Percentiles rank a stretch among this genome's conserved stretches.
phyloP scores from a whole-genome alignment of 2,113 vertebrate species.

The Ginglymostoma cirratum region DNA sequence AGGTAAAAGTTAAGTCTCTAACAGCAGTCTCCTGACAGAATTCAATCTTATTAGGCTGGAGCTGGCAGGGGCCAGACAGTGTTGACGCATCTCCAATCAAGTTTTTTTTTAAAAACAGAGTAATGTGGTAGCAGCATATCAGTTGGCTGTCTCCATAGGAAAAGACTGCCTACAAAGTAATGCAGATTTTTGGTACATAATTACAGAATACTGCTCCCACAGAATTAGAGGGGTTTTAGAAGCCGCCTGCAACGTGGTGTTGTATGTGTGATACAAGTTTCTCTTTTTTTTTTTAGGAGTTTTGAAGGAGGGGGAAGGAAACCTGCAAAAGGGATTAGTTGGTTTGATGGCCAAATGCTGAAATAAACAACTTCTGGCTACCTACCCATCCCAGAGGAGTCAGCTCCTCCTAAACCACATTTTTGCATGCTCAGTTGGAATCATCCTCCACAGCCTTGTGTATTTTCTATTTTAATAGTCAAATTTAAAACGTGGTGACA shows the following conservation, averaged over 20 bases:
- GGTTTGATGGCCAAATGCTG: neutral
- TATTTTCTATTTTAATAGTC: conserved; percentile 24
- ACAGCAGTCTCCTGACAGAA: neutral
- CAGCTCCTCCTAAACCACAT: neutral
- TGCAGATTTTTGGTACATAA: neutral
- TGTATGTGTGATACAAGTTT: neutral
- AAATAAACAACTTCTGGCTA: neutral
- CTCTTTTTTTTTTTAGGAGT: neutral
- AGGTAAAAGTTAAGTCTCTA: neutral
- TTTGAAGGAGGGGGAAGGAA: neutral
- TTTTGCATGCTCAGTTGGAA: conserved; percentile 17
- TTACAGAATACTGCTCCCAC: neutral
- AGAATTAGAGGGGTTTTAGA: neutral
- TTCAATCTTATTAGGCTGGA: neutral
- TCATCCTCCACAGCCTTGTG: neutral
- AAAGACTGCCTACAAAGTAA: neutral
- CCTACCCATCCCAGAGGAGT: neutral
- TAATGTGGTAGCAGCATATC: neutral
- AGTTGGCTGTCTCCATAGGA: neutral
- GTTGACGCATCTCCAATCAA: neutral
- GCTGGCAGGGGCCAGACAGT: neutral
- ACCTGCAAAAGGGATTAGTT: neutral
- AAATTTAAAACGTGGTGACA: neutral
- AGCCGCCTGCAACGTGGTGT: neutral
- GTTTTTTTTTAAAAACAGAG: neutral